A percentile compares a stretch with the other conserved stretches of the same genome.
phyloP scores from a whole-genome alignment of 2,888 invertebrate species.

The Drosophila ochracea region DNA sequence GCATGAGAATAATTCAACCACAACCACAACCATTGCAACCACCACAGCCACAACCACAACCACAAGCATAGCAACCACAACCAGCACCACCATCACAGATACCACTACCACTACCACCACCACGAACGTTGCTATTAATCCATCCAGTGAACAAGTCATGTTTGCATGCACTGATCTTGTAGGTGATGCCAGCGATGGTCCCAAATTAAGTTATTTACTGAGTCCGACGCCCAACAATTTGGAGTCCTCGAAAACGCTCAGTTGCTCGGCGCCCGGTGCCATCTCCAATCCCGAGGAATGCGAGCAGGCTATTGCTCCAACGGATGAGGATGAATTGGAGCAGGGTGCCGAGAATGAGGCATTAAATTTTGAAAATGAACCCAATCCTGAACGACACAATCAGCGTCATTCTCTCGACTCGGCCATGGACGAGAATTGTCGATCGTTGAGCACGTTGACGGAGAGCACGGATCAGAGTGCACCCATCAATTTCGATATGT shows the following conservation, averaged over 20 bases:
- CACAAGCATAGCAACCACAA: constrained; percentile 27
- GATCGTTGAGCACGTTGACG: constrained; percentile 93
- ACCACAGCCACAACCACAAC: constrained; percentile 41
- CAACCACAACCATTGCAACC: constrained; percentile 57
- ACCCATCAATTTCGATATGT: constrained; percentile 96
- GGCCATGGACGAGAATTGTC: constrained; percentile 88
- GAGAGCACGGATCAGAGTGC: constrained; percentile 96
- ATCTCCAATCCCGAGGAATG: constrained; percentile 86
- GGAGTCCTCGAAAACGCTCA: constrained; percentile 90
- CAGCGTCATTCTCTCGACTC: constrained; percentile 87
- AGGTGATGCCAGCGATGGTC: constrained; percentile 67
- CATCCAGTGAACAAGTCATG: constrained; percentile 67
- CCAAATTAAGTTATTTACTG: constrained; percentile 81
- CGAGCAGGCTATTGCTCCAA: constrained; percentile 47
- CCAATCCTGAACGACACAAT: constrained; percentile 45
- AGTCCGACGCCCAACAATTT: constrained; percentile 86
- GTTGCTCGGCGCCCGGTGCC: constrained; percentile 94
- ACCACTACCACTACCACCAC: constrained; percentile 43
- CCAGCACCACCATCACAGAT: constrained; percentile 62
- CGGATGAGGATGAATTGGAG: constrained; percentile 39
- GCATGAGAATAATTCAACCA: constrained; percentile 57
- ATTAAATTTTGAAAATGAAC: constrained; percentile 42
- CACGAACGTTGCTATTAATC: constrained; percentile 59
- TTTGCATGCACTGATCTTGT: constrained; percentile 65
- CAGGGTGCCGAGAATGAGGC: constrained; percentile 50